Percentiles rank a stretch among this genome's conserved stretches.
Conservation (phyloP, 2,888 invertebrate species). For the Synanthedon formicaeformis region DNA sequence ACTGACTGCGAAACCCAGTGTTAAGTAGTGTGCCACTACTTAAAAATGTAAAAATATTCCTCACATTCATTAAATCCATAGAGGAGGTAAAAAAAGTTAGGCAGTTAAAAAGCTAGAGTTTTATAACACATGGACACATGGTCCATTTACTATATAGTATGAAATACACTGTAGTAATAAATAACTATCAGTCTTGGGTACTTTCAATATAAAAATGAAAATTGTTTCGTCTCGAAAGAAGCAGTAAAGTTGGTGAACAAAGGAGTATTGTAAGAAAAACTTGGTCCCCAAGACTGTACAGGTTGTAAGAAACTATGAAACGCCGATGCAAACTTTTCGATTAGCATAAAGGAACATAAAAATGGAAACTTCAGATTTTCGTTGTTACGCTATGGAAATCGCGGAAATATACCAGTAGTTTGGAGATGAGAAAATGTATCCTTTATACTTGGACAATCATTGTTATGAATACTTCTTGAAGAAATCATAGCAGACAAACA, state of each 20-base stretch:
- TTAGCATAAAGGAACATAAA: conserved; percentile 33
- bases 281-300: conserved; percentile 1
- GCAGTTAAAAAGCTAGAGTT: no score
- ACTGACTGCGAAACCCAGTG: no score
- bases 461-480: not conserved
- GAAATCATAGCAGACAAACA: no score
- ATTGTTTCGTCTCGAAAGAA: no score
- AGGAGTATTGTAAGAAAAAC: not conserved
- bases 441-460: not conserved
- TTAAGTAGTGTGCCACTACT: no score
- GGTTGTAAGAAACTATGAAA: conserved; percentile 14
- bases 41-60: no score
- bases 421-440: not conserved
- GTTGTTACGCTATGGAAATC: conserved; percentile 6
- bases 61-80: no score
- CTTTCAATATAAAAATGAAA: no score
- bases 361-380: conserved; percentile 18
- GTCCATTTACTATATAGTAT: not conserved
- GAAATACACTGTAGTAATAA: conserved; percentile 7
- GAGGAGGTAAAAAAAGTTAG: no score
- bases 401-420: not conserved
- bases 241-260: no score
- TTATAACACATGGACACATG: no score
- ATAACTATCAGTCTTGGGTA: no score
- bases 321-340: conserved; percentile 21